Base-by-base conservation (phyloP, 2,113 vertebrate genomes). In the Carassius carassius region DNA sequence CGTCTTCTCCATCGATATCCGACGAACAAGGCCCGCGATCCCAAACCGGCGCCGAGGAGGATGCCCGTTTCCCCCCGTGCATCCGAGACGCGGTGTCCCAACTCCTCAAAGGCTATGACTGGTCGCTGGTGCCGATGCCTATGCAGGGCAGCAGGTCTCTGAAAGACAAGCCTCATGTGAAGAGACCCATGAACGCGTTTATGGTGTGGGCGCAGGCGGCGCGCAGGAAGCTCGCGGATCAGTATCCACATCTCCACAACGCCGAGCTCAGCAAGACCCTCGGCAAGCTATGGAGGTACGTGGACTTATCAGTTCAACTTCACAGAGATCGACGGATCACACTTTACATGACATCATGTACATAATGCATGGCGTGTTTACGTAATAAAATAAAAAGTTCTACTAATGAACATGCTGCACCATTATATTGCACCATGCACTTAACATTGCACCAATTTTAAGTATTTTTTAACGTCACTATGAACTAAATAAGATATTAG, bases 71-170 rank as follows among this genome's bases (percentile, higher is more conserved):
- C 91, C 97, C 98, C 1, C 97, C 97, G 73, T 99, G 97, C 92
- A 99, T 99, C 90, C 95, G 97, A 79, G 98, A 99, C 88, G 98
- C 98, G 0, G 97, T 99, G 87, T 99, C 97, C 84, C 98, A 99
- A 94, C 97, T 99, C 88, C 96, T 99, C 32, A 98, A 98, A 89
- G 98, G 98, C 79, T 99, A 99, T 88, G 98, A 99, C 94, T 99
- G 98, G 98, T 98, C 97, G 87, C 88, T 99, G 91, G 97, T 99
- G 82, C 98, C 97, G 4, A 97, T 99, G 97, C 98, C 98, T 0
- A 96, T 96, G 81, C 94, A 97, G 6, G 98, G 96, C 25, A 95
- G 94, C 87, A 95, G 95, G 7, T 93, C 95, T 9, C 92, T 98
- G 69, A 99, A 99, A 89, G 96, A 91, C 84, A 99, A 99, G 85